Evolutionary conservation across 1,140 invertebrate genomes (phyloP), one percentile per base, ranked within the genome.

Genomic region (Phthorimaea operculella): DNA sequence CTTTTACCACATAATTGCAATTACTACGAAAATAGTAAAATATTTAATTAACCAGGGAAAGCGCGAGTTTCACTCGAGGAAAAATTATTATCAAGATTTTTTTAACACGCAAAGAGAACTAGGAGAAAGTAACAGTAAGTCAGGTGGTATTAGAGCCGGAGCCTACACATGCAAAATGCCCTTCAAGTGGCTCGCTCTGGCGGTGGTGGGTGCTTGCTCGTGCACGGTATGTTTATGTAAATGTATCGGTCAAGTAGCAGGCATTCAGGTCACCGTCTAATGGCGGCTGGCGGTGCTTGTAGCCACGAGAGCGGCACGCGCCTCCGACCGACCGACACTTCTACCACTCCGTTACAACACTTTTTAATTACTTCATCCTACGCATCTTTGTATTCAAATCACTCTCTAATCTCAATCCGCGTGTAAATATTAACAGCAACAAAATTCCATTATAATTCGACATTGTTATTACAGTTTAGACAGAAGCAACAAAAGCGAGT

Each of bases 71-170:
- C 72, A 72, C 74, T 69, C 72, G 69, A 68, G 64, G 66, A 78
- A 79, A 70, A 75, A 72, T 76, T 77, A 42, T 36, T 45, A 81
- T 83, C 76, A 81, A 83, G 80, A 80, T 80, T 83, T 83, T 83
- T 79, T 75, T 50, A 47, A 79, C 78, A 81, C 80, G 76, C 80
- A 77, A 81, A 73, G 76, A 72, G 74, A 79, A 79, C 67, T 55
- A 55, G 47, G 70, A 71, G 75, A 75, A 77, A 75, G 71, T 72
- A 54, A 61, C 52, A n/a, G n/a, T n/a, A n/a, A n/a, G 58, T 52
- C 36, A n/a, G 51, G 48, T 51, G 48, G 54, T 39, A 45, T 56
- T 60, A 45, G 51, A 50, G 55, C 60, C 57, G 51, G 51, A 58
- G 14, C 48, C 45, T 56, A 62, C 52, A 52, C 55, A 50, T 56